Base-by-base conservation (phyloP, 2,888 invertebrate species). In the Agrotis puta region DNA sequence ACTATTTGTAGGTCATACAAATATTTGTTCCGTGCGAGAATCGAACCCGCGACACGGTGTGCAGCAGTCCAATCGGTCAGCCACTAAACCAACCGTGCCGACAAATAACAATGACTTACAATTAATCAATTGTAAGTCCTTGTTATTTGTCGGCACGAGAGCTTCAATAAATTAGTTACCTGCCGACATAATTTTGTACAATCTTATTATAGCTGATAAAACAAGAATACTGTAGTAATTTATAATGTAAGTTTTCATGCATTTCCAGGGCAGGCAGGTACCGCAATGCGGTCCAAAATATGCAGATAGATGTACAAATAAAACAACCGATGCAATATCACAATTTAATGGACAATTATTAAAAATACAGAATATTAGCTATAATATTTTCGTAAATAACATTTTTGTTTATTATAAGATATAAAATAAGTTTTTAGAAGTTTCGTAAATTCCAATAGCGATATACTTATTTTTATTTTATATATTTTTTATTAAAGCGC, bases 291-390 rank as follows among this genome's bases (percentile, higher is more conserved):
- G 82, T 53, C 18, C 33, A 43, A 68, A 59, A 65, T 14, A 39
- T 7, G 27, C 11, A 47, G 13, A 53, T 39, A 4, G 11, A 48
- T 27, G 0, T 14, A n/a, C 14, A 76, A 83, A 79, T 81, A 68
- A 88, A 83, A 86, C 87, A 84, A 82, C 76, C 63, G 47, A 50
- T 76, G 84, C 88, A 90, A 88, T 95, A 95, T 95, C 94, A 95
- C 94, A 94, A 91, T 95, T 94, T 95, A 95, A 92, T 95, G 94
- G 94, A 95, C 95, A 95, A 91, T 89, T 88, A 90, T 88, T 90
- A 85, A 88, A 89, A 86, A 88, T 85, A 89, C 86, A 86, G 85
- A 76, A 86, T 86, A 86, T 78, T 81, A 81, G 74, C 75, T 86
- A 86, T 71, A 79, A 88, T 81, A 87, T 79, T 84, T 86, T 87